Evolutionary conservation across 2,113 vertebrate species (phyloP), one percentile per base, ranked within the genome.

Genomic region (Eurystomus gularis): DNA sequence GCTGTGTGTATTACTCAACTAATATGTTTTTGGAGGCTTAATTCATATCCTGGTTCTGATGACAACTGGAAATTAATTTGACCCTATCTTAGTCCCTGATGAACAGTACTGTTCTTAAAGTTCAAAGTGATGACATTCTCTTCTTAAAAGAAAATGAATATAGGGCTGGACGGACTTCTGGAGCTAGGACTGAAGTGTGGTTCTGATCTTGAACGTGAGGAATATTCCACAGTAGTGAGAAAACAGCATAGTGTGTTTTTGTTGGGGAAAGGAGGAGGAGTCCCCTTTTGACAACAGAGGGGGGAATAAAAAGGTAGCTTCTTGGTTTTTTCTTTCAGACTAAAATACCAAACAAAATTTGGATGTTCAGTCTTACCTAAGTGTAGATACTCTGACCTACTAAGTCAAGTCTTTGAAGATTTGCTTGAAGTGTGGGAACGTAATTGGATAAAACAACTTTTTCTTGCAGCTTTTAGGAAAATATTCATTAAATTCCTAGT

Each of bases 11-110:
- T 86, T 95, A 86, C 65, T 88, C 61, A 61, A 17, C n/a, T 94
- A 84, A 96, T 91, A 68, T 0, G 13, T 76, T 95, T 93, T 93
- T 87, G 73, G 88, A 77, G 80, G 40, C 80, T 94, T 94, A 96
- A 95, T 97, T 96, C 83, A 79, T 94, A 82, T 91, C 88, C 77
- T 95, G 96, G 52, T 96, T 96, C 81, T 89, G 86, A 82, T 94
- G 95, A 93, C 82, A 93, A 65, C 61, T 95, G 83, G 77, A 96
- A 91, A 96, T 96, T 57, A 97, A 76, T 96, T 96, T 94, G 86
- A 92, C 95, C 91, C 94, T 94, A 49, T 91, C 44, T 37, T 82
- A 29, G 49, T 94, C 92, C 73, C 88, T 66, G 17, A 25, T 76
- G 88, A 69, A 23, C 58, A 91, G 33, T 51, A 21, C 26, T 8